Base-by-base conservation (phyloP, 2,888 invertebrate species). In the Mantis religiosa region DNA sequence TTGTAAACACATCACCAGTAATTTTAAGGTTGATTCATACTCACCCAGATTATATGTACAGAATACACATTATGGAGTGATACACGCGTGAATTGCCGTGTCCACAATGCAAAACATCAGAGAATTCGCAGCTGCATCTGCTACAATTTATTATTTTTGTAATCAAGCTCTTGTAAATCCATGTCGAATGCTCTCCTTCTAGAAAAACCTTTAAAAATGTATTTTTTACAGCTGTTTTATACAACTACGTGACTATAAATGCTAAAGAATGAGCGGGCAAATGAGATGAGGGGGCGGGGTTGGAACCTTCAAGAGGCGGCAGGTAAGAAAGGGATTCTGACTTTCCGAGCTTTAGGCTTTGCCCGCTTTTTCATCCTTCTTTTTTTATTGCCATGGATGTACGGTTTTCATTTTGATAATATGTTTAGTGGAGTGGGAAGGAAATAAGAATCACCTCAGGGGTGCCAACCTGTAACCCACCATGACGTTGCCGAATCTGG, bases 231-330 rank as follows among this genome's bases (percentile, higher is more conserved):
- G 20, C 54, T 71, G 15, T 84, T 84, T 84, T 30, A n/a, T 84
- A 84, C 34, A 84, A 84, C 84, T 84, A 84, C 84, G 84, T 84
- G 84, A 30, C 84, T 84, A 30, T 84, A 28, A 30, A 84, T 84
- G 84, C 25, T 84, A 30, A 71, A 84, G 84, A n/a, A 84, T 28
- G 34, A 84, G 84, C 25, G 84, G 30, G 30, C 28, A 84, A 30
- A 12, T 12, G 25, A 25, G 15, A 12, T 12, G 30, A 25, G 12
- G n/a, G 84, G 84, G 28, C 30, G 84, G 84, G 30, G 25, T 30
- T 28, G 84, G 30, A 84, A 84, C 20, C 25, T 30, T 84, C 84
- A 30, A 84, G 84, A 84, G 30, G 54, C 54, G 54, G 54, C 54
- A 71, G 54, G 15, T 71, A 71, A 71, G 54, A 71, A 71, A 71